These are phyloP conservation scores for Fopius arisanus DNA, from an alignment of 1,140 invertebrate species.

Conservation along the genomic window DNA sequence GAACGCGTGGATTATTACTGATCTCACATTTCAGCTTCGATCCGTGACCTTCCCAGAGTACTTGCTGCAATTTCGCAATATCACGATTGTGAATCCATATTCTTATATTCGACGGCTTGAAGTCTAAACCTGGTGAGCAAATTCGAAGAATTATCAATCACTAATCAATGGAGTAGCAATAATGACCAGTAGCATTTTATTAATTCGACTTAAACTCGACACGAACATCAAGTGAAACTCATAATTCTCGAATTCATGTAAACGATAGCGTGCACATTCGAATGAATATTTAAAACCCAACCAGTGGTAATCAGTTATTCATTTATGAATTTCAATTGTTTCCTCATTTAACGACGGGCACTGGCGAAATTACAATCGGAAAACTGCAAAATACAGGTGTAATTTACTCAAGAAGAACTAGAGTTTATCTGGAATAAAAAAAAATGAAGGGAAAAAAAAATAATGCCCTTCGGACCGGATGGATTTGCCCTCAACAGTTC, in stretches of 20 bases:
- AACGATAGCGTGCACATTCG: no score
- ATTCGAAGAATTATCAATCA: neutral
- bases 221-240: no score
- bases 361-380: no score
- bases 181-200: no score
- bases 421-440: slow-evolving; percentile 30
- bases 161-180: no score
- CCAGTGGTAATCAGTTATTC: no score
- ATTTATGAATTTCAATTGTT: no score
- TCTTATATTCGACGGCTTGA: slow-evolving; percentile 85
- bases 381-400: no score
- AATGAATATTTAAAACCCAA: slow-evolving; percentile 9
- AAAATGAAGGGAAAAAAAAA: neutral
- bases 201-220: no score
- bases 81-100: slow-evolving; percentile 93
- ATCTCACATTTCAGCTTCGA: slow-evolving; percentile 81
- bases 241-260: no score
- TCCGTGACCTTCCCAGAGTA: slow-evolving; percentile 88
- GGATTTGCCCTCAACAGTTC: slow-evolving; percentile 9
- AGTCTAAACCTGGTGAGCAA: slow-evolving; percentile 69
- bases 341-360: no score
- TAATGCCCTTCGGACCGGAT: slow-evolving; percentile 3
- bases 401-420: no score
- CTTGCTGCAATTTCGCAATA: slow-evolving; percentile 80
- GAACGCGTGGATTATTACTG: slow-evolving; percentile 81